These are phyloP conservation scores for Metopia argyrocephala DNA, from an alignment of 2,888 invertebrate genomes.

Conservation along the genomic window DNA sequence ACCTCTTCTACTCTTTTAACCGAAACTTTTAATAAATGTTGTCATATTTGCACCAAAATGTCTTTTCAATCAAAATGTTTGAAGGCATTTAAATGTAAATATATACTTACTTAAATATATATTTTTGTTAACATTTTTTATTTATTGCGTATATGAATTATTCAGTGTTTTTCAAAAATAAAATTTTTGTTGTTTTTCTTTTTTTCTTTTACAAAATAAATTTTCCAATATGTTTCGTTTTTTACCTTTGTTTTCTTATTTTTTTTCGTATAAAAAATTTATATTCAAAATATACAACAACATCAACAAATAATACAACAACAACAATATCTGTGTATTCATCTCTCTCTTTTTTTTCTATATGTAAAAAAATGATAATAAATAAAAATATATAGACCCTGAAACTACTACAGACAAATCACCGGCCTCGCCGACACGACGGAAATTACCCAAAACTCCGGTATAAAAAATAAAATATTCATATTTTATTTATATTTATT, in stretches of 20 bases:
- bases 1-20: neutral
- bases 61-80: slow-evolving; percentile 20
- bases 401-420: slow-evolving; percentile 87
- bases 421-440: slow-evolving; percentile 92
- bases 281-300: slow-evolving; percentile 42
- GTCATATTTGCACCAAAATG: slow-evolving; percentile 45
- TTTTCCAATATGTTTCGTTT: slow-evolving; percentile 32
- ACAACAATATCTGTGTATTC: slow-evolving; percentile 35
- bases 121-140: slow-evolving; percentile 18
- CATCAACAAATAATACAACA: slow-evolving; percentile 47
- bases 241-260: slow-evolving; percentile 8
- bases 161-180: neutral
- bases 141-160: neutral
- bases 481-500: slow-evolving; percentile 37
- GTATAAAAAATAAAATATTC: slow-evolving; percentile 83
- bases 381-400: slow-evolving; percentile 83
- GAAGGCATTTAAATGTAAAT: slow-evolving; percentile 56
- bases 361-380: slow-evolving; percentile 5
- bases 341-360: too few species aligned
- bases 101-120: slow-evolving; percentile 2
- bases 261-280: neutral
- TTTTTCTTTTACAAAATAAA: slow-evolving; percentile 29
- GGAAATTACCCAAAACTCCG: slow-evolving; percentile 98
- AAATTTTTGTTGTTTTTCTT: slow-evolving; percentile 35
- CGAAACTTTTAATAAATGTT: slow-evolving; percentile 44